Percentiles rank a stretch among this genome's conserved stretches.
Conservation (phyloP, 2,113 vertebrate genomes). For the Colius striatus region DNA sequence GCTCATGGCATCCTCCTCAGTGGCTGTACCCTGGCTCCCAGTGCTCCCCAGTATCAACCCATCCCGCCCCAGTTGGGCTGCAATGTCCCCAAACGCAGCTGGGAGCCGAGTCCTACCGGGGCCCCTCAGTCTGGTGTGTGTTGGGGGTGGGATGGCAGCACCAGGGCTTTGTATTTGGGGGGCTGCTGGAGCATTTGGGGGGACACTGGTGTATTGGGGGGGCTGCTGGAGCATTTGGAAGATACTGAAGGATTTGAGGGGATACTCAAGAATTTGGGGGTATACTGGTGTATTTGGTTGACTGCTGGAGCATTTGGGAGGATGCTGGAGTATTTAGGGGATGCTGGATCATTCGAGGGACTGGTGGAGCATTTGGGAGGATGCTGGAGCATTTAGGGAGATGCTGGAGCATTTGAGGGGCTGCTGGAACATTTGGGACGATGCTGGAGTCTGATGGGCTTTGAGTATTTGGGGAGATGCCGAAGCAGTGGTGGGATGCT, state of each 20-base stretch:
- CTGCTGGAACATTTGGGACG: not conserved
- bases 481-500: not conserved
- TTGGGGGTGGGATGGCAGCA: accelerated
- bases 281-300: not conserved
- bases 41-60: not conserved
- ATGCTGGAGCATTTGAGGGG: not conserved
- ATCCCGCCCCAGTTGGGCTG: accelerated
- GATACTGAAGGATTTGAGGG: not conserved
- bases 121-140: accelerated
- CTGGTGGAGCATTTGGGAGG: not conserved
- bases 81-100: accelerated
- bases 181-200: not conserved
- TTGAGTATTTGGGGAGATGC: not conserved
- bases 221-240: not conserved
- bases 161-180: not conserved
- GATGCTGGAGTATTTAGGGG: not conserved
- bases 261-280: not conserved
- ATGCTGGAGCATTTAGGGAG: not conserved
- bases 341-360: not conserved
- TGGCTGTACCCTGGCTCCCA: not conserved
- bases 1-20: accelerated
- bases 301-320: not conserved
- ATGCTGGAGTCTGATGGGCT: not conserved
- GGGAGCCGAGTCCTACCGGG: not conserved
- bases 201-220: not conserved